A percentile compares a stretch with the other conserved stretches of the same genome.
Conservation (phyloP, 2,888 invertebrate species). For the Heteromyza rotundicornis region DNA sequence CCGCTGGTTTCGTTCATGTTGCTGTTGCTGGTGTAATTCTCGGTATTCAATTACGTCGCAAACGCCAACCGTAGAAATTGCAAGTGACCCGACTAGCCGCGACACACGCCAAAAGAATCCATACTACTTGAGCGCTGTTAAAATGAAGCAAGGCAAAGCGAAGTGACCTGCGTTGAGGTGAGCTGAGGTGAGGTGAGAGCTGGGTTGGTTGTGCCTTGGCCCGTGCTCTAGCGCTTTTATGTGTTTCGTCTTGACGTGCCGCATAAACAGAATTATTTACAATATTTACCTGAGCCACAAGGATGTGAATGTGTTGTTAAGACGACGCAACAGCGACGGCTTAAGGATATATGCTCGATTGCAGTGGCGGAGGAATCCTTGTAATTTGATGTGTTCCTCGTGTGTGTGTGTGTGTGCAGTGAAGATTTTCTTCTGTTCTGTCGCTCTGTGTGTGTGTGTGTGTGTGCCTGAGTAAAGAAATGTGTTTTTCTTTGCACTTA, state of each 20-base stretch:
- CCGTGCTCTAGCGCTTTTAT: conserved; percentile 35
- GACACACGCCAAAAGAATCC: neutral
- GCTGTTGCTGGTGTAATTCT: neutral
- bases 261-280: conserved; percentile 53
- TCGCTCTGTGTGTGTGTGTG: neutral
- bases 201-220: neutral
- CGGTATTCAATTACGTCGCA: conserved; percentile 2
- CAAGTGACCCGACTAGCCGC: neutral
- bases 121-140: neutral
- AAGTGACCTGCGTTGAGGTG: neutral
- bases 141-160: neutral
- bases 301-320: neutral
- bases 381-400: neutral
- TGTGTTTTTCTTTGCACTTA: too few relatives aligned
- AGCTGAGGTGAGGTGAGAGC: too few relatives aligned
- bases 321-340: neutral
- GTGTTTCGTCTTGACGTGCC: conserved; percentile 49
- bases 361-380: neutral
- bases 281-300: conserved; percentile 45
- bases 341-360: neutral
- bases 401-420: neutral
- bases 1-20: neutral
- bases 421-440: neutral
- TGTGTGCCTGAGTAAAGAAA: too few relatives aligned
- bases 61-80: neutral